These are phyloP conservation scores for Anseranas semipalmata DNA, from an alignment of 2,113 vertebrate genomes.

Conservation along the genomic window DNA sequence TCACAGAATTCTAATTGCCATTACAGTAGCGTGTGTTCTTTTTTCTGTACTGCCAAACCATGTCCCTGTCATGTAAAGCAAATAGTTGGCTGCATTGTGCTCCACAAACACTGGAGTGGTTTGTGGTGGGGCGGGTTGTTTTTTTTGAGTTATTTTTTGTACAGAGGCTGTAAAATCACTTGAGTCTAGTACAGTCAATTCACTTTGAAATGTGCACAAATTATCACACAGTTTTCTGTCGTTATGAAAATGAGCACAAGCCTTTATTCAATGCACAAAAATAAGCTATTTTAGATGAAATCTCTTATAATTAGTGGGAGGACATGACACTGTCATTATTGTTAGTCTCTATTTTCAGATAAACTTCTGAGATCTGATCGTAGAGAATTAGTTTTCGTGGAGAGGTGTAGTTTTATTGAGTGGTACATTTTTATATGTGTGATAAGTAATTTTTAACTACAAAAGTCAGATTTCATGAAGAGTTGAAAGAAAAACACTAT, in stretches of 20 bases:
- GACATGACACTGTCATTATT: neutral
- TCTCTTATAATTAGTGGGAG: neutral
- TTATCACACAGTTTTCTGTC: neutral
- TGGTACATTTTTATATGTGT: neutral
- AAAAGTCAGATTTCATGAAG: neutral
- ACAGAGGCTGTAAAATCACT: neutral
- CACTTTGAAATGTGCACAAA: neutral
- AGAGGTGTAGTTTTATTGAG: neutral
- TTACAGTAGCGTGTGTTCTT: neutral
- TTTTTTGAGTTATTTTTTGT: neutral
- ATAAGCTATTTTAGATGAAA: neutral
- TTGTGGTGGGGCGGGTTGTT: neutral
- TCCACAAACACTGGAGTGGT: neutral
- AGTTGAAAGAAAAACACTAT: neutral
- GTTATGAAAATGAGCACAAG: neutral
- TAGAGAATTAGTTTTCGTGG: neutral
- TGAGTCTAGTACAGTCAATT: neutral
- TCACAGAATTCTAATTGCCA: neutral
- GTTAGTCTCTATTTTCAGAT: neutral
- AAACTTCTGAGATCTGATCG: neutral
- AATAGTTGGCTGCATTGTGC: neutral
- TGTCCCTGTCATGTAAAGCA: neutral
- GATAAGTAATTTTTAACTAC: neutral
- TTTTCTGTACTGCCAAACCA: neutral
- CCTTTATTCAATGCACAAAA: neutral